Conservation (phyloP, 2,888 invertebrate genomes). For the Lycia hirtaria region DNA sequence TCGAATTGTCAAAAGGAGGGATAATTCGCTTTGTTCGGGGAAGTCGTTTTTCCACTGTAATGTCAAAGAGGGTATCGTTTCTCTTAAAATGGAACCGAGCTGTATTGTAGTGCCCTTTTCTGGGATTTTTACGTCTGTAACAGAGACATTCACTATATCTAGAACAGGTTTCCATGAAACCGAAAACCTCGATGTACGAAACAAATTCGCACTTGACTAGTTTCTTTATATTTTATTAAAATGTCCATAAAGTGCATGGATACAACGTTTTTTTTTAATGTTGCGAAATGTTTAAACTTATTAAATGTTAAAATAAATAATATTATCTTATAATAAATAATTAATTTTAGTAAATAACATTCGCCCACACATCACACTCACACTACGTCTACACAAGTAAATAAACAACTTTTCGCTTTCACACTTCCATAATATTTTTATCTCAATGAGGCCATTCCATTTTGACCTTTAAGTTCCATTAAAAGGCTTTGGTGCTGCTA, state of each 20-base stretch:
- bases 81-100: constrained; percentile 2
- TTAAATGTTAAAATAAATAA: too few relatives aligned
- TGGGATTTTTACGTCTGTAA: background rate
- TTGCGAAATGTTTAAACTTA: too few relatives aligned
- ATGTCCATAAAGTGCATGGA: background rate
- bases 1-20: constrained; percentile 36
- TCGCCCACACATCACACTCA: too few relatives aligned
- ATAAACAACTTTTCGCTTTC: too few relatives aligned
- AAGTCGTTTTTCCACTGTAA: constrained; percentile 23
- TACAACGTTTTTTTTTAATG: too few relatives aligned
- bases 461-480: constrained; percentile 16
- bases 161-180: too few relatives aligned
- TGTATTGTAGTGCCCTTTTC: background rate
- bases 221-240: background rate
- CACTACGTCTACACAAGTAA: too few relatives aligned
- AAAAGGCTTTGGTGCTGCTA: background rate
- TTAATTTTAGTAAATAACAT: too few relatives aligned
- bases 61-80: constrained; percentile 10
- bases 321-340: too few relatives aligned
- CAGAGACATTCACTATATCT: too few relatives aligned
- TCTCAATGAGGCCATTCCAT: background rate
- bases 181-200: too few relatives aligned
- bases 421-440: background rate
- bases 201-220: too few relatives aligned
- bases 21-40: constrained; percentile 31